Percentiles rank a stretch among this genome's conserved stretches.
Conservation (phyloP, 2,113 vertebrate species). For the Dendropsophus ebraccatus region DNA sequence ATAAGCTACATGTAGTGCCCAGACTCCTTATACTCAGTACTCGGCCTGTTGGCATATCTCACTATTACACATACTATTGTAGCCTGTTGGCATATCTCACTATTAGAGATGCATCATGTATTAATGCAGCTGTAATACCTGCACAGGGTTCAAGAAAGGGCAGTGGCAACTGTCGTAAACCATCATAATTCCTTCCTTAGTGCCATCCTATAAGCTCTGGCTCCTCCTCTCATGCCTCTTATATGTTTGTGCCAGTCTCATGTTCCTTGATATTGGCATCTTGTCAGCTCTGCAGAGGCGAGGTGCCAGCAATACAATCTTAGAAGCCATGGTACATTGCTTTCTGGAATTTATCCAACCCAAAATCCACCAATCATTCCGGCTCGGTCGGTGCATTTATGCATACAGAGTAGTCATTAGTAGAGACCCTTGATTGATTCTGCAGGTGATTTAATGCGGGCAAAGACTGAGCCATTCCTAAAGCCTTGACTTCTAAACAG, state of each 20-base stretch:
- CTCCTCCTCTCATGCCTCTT: neutral
- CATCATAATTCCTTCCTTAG: neutral
- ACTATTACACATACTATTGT: too few relatives aligned
- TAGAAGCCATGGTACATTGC: conserved; percentile 38
- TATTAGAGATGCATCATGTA: too few relatives aligned
- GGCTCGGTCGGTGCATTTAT: conserved; percentile 5
- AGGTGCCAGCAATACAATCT: conserved; percentile 28
- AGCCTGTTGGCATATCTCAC: too few relatives aligned
- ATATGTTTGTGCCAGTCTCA: neutral
- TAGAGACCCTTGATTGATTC: conserved; percentile 23
- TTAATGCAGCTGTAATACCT: too few relatives aligned
- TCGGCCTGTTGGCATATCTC: too few relatives aligned
- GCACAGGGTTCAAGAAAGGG: neutral
- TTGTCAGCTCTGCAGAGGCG: conserved; percentile 34
- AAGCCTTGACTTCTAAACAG: conserved; percentile 25
- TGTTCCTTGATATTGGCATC: neutral
- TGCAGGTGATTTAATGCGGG: conserved; percentile 10
- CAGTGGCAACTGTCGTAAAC: neutral
- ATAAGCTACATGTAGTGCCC: too few relatives aligned
- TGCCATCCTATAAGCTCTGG: neutral
- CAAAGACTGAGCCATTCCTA: conserved; percentile 11
- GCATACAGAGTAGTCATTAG: conserved; percentile 39
- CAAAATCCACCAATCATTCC: neutral
- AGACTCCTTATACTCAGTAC: too few relatives aligned
- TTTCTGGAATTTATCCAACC: conserved; percentile 34